Evolutionary conservation across 2,113 vertebrate species (phyloP).

Genomic region (Alouatta palliata): DNA sequence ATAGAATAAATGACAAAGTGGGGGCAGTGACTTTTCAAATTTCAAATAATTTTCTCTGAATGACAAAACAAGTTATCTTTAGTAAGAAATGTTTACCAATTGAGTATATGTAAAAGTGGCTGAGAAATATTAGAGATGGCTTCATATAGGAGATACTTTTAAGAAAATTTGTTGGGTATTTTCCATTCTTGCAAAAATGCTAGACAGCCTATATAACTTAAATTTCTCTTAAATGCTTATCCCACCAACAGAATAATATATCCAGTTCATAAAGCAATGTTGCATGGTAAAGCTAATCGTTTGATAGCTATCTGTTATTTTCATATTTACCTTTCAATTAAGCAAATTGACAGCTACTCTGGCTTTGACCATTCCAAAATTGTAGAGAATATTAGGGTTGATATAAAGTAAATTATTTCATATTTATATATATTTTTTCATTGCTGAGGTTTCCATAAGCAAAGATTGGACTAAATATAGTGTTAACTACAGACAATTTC

Average conservation of each 20-base stretch:
- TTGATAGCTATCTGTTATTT: constrained; percentile 17
- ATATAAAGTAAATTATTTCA: not conserved
- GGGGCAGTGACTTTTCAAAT: constrained; percentile 15
- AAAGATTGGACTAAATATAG: not conserved
- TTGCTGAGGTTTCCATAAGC: not conserved
- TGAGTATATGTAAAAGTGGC: constrained; percentile 60
- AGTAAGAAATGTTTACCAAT: constrained; percentile 21
- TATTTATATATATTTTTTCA: not conserved
- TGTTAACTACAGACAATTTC: constrained; percentile 24
- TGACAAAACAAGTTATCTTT: not conserved
- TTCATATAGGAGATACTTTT: not conserved
- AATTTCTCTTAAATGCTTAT: constrained; percentile 69
- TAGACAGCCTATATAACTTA: constrained; percentile 40
- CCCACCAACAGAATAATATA: constrained; percentile 57
- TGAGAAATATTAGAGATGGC: constrained; percentile 29
- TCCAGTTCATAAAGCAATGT: constrained; percentile 58
- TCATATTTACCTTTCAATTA: constrained; percentile 4
- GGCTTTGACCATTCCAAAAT: constrained; percentile 35
- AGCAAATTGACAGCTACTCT: not conserved
- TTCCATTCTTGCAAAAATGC: constrained; percentile 63
- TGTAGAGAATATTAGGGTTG: not conserved
- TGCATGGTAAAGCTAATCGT: constrained; percentile 57
- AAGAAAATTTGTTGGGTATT: constrained; percentile 66
- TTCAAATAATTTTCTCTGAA: constrained; percentile 33
- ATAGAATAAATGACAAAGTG: constrained; percentile 37